A percentile compares a stretch with the other conserved stretches of the same genome.
These are phyloP conservation scores for Oligia fasciuncula DNA, from an alignment of 2,888 invertebrate species.

Conservation along the genomic window DNA sequence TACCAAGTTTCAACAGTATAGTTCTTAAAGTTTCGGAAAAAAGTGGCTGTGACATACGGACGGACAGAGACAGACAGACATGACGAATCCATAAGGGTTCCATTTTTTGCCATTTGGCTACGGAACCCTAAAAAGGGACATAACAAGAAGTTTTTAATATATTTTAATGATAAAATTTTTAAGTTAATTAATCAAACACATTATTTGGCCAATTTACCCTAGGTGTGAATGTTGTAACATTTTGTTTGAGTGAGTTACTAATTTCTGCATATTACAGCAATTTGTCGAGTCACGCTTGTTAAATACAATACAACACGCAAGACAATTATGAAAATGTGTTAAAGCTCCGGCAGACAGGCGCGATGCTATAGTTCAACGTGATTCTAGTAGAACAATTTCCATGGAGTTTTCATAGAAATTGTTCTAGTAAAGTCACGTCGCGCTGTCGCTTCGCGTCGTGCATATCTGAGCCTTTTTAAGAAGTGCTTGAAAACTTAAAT, in stretches of 20 bases:
- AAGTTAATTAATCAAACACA: no score
- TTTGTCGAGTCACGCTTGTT: constrained; percentile 47
- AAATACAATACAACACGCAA: constrained; percentile 37
- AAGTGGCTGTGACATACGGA: no score
- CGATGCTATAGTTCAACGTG: neutral
- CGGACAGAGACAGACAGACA: no score
- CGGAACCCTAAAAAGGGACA: neutral
- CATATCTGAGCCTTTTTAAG: neutral
- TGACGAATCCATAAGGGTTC: no score
- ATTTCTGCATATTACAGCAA: constrained; percentile 32
- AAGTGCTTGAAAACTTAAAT: neutral
- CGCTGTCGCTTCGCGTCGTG: neutral
- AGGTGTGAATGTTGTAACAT: neutral
- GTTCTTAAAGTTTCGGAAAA: no score
- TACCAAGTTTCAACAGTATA: no score
- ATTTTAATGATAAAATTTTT: neutral
- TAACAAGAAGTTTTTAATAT: neutral
- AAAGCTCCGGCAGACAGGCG: neutral
- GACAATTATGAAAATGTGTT: neutral
- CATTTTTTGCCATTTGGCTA: no score
- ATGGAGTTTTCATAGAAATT: neutral
- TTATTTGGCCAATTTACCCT: no score
- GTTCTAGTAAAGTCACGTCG: neutral
- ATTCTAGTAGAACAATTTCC: neutral
- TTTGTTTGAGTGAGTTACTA: constrained; percentile 27